phyloP scores from a whole-genome alignment of 2,888 invertebrate species.

The Athalia rosae region DNA sequence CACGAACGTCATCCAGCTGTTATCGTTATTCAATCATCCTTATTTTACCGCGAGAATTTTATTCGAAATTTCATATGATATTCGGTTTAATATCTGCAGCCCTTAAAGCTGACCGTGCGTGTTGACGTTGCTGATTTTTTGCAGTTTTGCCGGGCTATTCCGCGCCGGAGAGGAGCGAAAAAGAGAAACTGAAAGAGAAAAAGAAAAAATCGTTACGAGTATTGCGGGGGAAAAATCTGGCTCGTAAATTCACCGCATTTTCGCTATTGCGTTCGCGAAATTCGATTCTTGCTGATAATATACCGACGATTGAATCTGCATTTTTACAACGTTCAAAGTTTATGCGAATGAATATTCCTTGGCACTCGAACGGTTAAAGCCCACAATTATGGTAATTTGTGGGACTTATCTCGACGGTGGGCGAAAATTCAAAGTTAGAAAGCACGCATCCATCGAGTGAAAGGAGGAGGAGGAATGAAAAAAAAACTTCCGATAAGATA shows the following conservation, averaged over 20 bases:
- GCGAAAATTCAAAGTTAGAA: too few relatives aligned
- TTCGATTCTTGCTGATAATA: constrained; percentile 1
- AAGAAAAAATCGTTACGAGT: neutral
- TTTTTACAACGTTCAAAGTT: neutral
- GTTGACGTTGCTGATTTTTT: constrained; percentile 23
- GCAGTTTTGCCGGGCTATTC: neutral
- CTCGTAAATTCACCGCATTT: constrained; percentile 13
- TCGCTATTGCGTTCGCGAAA: neutral
- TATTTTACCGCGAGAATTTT: constrained; percentile 23
- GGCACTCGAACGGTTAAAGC: too few relatives aligned
- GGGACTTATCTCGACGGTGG: too few relatives aligned
- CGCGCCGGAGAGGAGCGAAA: neutral
- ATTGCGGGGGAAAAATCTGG: constrained; percentile 18
- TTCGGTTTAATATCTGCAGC: constrained; percentile 20
- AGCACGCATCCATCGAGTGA: neutral
- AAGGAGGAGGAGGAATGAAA: neutral
- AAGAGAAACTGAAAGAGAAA: constrained; percentile 14
- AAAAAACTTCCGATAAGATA: neutral
- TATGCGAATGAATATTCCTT: too few relatives aligned
- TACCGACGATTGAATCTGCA: neutral
- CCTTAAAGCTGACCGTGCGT: constrained; percentile 26
- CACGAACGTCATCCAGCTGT: too few relatives aligned
- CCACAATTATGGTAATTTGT: too few relatives aligned
- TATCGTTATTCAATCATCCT: neutral
- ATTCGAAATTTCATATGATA: constrained; percentile 36